Conservation (phyloP, 2,113 vertebrate genomes). For the Clarias magur region DNA sequence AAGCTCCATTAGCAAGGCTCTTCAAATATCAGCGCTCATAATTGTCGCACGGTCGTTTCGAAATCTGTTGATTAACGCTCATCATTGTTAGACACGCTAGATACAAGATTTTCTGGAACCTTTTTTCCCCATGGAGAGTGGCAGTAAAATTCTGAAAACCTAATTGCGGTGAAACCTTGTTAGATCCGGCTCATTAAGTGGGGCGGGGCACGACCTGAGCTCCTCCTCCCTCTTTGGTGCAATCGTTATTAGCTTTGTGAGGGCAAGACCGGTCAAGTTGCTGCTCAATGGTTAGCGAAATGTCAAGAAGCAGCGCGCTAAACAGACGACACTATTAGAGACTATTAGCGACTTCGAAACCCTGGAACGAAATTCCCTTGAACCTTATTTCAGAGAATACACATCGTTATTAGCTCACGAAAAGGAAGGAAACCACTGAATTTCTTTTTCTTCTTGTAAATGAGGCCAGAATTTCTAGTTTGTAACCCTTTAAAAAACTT, state of each 20-base stretch:
- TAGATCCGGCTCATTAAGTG: slow-evolving; percentile 34
- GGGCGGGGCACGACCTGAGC: background rate
- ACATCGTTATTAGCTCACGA: background rate
- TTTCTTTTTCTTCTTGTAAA: background rate
- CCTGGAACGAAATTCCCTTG: background rate
- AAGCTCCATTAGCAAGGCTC: slow-evolving; percentile 2
- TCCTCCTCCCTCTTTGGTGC: background rate
- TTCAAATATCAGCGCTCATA: background rate
- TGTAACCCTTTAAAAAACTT: background rate
- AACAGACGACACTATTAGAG: background rate
- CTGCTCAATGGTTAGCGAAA: slow-evolving; percentile 49
- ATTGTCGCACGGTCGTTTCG: background rate
- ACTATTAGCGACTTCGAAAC: background rate
- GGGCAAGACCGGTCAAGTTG: slow-evolving; percentile 24
- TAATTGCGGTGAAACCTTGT: slow-evolving; percentile 12
- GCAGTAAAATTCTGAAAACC: background rate
- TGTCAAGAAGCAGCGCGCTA: background rate
- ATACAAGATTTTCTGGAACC: background rate
- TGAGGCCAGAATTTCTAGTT: background rate
- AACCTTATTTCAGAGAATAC: background rate
- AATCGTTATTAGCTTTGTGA: background rate
- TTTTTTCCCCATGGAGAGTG: background rate
- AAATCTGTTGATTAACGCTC: slow-evolving; percentile 1
- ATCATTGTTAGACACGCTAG: background rate
- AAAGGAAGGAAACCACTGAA: background rate